Evolutionary conservation across 1,140 invertebrate species (phyloP).

Genomic region (Ceratosolen solmsi): DNA sequence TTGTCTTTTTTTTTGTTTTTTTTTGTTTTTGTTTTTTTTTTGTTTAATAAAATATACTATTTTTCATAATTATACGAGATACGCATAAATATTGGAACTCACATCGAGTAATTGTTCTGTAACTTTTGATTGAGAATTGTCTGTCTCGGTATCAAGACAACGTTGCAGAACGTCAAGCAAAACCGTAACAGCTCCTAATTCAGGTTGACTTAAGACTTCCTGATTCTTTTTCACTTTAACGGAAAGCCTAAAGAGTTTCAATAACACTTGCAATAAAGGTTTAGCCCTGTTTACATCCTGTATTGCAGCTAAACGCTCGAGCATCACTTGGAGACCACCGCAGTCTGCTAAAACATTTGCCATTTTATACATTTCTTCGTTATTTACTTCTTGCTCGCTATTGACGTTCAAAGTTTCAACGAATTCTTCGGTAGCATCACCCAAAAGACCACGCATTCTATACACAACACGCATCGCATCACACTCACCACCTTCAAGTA

Average conservation of each 20-base stretch:
- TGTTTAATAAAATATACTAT: no score
- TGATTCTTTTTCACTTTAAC: conserved; percentile 85
- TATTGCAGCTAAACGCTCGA: conserved; percentile 74
- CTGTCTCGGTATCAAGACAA: conserved; percentile 77
- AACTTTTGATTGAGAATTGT: conserved; percentile 79
- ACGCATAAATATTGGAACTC: conserved; percentile 59
- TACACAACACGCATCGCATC: conserved; percentile 99
- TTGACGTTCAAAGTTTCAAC: conserved; percentile 94
- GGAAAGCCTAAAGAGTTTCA: conserved; percentile 89
- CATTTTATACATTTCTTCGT: conserved; percentile 94
- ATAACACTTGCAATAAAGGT: conserved; percentile 86
- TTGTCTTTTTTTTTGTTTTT: no score
- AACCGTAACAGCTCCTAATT: conserved; percentile 80
- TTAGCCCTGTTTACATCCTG: conserved; percentile 83
- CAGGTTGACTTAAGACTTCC: conserved; percentile 80
- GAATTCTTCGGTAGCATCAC: conserved; percentile 98
- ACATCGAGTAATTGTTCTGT: conserved; percentile 88
- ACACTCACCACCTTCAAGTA: conserved; percentile 87
- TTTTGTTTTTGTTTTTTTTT: no score
- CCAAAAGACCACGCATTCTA: conserved; percentile 95
- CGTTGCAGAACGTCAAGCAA: conserved; percentile 81
- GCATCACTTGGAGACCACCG: conserved; percentile 87
- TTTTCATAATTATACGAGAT: no score
- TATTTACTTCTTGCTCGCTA: conserved; percentile 91
- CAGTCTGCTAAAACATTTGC: conserved; percentile 83